A percentile compares a stretch with the other conserved stretches of the same genome.
Conservation (phyloP, 2,888 invertebrate species). For the Acrobasis suavella region DNA sequence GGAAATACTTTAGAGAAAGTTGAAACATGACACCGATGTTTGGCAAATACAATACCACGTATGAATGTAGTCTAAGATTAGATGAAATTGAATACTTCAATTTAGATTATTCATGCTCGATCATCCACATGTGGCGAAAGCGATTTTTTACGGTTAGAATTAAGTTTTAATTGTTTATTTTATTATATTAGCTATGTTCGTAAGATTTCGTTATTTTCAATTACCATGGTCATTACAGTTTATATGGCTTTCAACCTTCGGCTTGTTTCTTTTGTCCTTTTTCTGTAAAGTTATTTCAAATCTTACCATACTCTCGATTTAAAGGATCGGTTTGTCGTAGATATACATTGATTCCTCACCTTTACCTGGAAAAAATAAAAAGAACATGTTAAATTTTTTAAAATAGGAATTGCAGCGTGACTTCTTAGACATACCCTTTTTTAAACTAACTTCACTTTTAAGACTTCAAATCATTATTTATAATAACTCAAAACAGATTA, state of each 20-base stretch:
- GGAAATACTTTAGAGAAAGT: constrained; percentile 13
- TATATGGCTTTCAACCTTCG: too few relatives aligned
- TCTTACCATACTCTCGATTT: neutral
- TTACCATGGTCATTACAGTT: too few relatives aligned
- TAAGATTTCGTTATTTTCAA: neutral
- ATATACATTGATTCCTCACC: constrained; percentile 51
- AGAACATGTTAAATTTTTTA: constrained; percentile 33
- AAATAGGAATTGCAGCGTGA: too few relatives aligned
- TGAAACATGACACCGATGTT: constrained; percentile 9
- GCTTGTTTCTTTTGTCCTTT: neutral
- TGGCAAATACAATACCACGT: constrained; percentile 11
- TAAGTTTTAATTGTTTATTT: constrained; percentile 1
- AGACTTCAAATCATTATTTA: constrained; percentile 20
- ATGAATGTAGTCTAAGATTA: constrained; percentile 1
- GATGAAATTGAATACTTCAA: constrained; percentile 13
- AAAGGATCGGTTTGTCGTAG: neutral
- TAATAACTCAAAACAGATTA: constrained; percentile 43
- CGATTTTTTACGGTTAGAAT: constrained; percentile 33
- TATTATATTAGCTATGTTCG: neutral
- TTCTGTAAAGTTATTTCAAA: neutral
- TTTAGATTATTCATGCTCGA: constrained; percentile 25
- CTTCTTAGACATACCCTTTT: neutral
- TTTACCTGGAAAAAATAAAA: constrained; percentile 69
- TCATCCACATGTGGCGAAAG: constrained; percentile 36
- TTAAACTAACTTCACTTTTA: neutral